Evolutionary conservation across 2,113 vertebrate genomes (phyloP), one percentile per base, ranked within the genome.

Genomic region (Cebidichthys violaceus): DNA sequence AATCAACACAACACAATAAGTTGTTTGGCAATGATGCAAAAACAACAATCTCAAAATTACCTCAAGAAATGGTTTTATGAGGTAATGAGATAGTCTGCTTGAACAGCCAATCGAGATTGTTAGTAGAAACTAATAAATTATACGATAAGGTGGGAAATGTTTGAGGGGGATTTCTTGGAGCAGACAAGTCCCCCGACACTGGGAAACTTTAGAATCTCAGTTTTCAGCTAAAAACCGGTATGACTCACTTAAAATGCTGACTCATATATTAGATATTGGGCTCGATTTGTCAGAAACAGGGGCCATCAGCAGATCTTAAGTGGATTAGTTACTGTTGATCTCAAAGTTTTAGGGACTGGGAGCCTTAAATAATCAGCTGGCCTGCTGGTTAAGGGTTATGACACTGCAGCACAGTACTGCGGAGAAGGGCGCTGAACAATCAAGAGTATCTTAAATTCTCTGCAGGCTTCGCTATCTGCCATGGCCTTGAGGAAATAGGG

Each of bases 391-490:
- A 83, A 86, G 29, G 15, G 41, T 29, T 50, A 57, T 50, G 24
- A 70, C 67, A 14, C 57, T 41, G 57, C 37, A 64, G 39, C 55
- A 77, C 47, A 57, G 24, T 15, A 22, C 50, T 60, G 55, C 24
- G 71, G 39, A 77, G 62, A 82, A 66, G 74, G 70, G 60, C 13
- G 62, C 29, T 14, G 37, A 88, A 83, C 35, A 77, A 85, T 74
- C 72, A 80, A 81, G 41, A 85, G 45, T 29, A 83, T 81, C 73
- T 74, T 80, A 80, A 84, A 86, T 82, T 62, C 79, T 88, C 81
- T 54, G 70, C 64, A 76, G 74, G 45, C 79, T 89, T 75, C 85
- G 72, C 65, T 77, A 89, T 87, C 88, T 90, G 86, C 81, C 75
- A 87, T 59, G 71, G 70, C 87, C 76, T 88, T 86, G 70, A 72